Percentiles rank a stretch among this genome's conserved stretches.
These are phyloP conservation scores for Bombus breviceps DNA, from an alignment of 1,140 invertebrate species.

Conservation along the genomic window DNA sequence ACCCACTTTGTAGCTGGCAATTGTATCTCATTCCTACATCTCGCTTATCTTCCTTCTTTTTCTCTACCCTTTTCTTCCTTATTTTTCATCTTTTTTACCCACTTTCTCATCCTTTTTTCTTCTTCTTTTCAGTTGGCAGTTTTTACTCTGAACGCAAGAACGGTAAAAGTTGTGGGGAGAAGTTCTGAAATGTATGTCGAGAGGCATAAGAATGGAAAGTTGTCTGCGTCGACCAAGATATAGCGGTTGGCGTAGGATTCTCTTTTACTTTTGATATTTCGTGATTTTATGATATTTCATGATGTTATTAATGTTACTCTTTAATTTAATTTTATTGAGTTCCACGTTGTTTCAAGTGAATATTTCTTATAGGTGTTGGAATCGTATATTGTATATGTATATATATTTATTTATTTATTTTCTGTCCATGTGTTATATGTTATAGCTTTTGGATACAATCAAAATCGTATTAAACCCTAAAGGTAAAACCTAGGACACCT, in stretches of 20 bases:
- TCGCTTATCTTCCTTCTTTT: slow-evolving; percentile 1
- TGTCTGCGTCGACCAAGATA: background rate
- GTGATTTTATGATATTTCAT: background rate
- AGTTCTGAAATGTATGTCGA: background rate
- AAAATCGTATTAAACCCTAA: too few species aligned
- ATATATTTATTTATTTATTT: too few species aligned
- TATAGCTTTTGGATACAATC: too few species aligned
- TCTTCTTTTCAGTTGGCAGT: too few species aligned
- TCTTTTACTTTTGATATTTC: background rate
- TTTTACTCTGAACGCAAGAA: background rate
- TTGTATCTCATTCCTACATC: background rate
- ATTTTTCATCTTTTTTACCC: background rate
- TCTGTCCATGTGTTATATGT: too few species aligned
- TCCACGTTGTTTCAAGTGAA: background rate
- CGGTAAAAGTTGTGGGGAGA: background rate
- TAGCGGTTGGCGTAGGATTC: background rate
- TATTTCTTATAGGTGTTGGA: background rate
- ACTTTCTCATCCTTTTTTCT: background rate
- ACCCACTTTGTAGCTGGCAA: slow-evolving; percentile 12
- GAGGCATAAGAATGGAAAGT: too few species aligned
- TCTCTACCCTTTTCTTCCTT: background rate
- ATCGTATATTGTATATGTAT: too few species aligned
- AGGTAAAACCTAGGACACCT: too few species aligned
- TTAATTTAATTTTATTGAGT: background rate
- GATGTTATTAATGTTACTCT: background rate